These are phyloP conservation scores for Hydrolagus affinis DNA, from an alignment of 2,113 vertebrate genomes.

Conservation along the genomic window DNA sequence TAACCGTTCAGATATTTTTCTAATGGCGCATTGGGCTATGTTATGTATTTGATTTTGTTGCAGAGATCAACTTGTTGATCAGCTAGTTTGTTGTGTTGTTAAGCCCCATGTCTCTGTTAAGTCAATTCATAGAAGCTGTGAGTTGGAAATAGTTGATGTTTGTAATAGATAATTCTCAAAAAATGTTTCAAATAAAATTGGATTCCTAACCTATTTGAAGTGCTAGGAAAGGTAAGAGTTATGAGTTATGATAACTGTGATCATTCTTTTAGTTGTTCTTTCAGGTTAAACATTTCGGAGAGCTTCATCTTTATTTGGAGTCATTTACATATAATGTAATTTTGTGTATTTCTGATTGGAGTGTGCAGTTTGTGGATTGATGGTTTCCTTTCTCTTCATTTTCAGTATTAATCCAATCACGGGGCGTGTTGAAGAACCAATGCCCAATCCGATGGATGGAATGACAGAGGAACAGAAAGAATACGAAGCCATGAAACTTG, in stretches of 20 bases:
- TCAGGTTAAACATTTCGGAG: no score
- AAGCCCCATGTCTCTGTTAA: no score
- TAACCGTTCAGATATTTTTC: background rate
- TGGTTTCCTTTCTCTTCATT: constrained; percentile 19
- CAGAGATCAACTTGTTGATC: background rate
- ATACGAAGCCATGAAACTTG: constrained; percentile 91
- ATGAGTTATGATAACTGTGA: background rate
- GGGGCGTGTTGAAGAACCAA: constrained; percentile 85
- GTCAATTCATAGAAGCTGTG: no score
- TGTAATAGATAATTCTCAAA: background rate
- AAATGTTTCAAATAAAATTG: background rate
- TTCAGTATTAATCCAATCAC: constrained; percentile 93
- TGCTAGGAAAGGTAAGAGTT: no score
- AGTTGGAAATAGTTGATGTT: background rate
- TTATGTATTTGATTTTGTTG: background rate
- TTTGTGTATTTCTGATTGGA: background rate
- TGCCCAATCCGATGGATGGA: constrained; percentile 89
- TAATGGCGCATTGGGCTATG: background rate
- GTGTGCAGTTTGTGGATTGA: background rate
- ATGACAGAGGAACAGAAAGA: constrained; percentile 99
- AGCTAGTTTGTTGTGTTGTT: background rate
- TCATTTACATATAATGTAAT: background rate
- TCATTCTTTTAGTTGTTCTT: background rate
- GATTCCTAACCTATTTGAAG: background rate
- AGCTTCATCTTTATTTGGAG: no score